Evolutionary conservation across 2,797 vertebrate genomes (phyloP).

Genomic region (Hemibagrus guttatus): DNA sequence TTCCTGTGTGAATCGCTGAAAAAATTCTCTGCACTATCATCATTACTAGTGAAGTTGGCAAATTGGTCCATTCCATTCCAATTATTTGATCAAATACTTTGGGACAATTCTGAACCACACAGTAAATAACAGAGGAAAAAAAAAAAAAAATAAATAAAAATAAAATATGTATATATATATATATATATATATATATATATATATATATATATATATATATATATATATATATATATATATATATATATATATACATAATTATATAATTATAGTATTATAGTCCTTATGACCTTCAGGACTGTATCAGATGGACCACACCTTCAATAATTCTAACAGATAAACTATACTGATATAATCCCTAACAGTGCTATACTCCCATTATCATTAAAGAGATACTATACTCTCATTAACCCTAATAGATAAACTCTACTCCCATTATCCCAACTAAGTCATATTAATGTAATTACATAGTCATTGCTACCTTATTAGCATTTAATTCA

Average conservation of each 20-base stretch:
- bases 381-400: background rate
- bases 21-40: background rate
- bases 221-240: too few species aligned
- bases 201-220: too few species aligned
- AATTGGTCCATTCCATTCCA: background rate
- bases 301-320: background rate
- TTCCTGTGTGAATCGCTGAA: background rate
- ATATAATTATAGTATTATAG: too few species aligned
- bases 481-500: background rate
- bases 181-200: too few species aligned
- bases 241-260: too few species aligned
- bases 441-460: background rate
- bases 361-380: background rate
- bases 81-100: background rate
- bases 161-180: too few species aligned
- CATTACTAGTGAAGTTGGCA: background rate
- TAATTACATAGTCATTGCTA: slow-evolving; percentile 14
- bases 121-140: background rate
- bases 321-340: background rate
- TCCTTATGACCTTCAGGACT: background rate
- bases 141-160: too few species aligned
- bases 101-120: too few species aligned
- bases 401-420: background rate
- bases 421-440: background rate
- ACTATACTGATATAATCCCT: background rate